phyloP scores from a whole-genome alignment of 2,797 vertebrate species.

The Onychomys leucogaster region DNA sequence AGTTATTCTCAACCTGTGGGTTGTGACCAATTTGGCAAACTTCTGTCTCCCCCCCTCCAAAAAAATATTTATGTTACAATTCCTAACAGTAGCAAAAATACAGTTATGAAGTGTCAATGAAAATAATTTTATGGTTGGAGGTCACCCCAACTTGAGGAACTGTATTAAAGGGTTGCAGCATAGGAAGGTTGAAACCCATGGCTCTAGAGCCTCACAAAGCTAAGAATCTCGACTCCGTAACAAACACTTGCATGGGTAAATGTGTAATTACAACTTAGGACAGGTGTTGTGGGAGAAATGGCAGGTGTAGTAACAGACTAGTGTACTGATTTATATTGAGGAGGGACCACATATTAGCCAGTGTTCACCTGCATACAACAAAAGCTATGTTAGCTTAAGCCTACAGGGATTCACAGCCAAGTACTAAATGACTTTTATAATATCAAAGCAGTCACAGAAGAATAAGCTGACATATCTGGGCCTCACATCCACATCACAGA shows the following conservation, averaged over 20 bases:
- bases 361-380: neutral
- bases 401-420: neutral
- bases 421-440: neutral
- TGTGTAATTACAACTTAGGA: neutral
- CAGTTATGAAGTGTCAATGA: no score
- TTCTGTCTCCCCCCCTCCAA: no score
- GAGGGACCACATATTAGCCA: neutral
- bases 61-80: no score
- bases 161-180: no score
- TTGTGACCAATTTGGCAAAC: no score
- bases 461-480: neutral
- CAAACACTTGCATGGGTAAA: neutral
- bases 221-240: neutral
- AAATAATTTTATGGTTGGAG: no score
- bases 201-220: neutral
- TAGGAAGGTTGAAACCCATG: no score
- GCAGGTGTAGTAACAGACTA: neutral
- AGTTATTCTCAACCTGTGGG: no score
- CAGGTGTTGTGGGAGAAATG: conserved; percentile 14
- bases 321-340: neutral
- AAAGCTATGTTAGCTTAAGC: neutral
- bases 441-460: neutral
- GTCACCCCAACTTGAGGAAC: no score
- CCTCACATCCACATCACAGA: neutral
- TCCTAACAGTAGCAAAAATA: no score